phyloP scores from a whole-genome alignment of 2,113 vertebrate species.

The Rhinichthys klamathensis region DNA sequence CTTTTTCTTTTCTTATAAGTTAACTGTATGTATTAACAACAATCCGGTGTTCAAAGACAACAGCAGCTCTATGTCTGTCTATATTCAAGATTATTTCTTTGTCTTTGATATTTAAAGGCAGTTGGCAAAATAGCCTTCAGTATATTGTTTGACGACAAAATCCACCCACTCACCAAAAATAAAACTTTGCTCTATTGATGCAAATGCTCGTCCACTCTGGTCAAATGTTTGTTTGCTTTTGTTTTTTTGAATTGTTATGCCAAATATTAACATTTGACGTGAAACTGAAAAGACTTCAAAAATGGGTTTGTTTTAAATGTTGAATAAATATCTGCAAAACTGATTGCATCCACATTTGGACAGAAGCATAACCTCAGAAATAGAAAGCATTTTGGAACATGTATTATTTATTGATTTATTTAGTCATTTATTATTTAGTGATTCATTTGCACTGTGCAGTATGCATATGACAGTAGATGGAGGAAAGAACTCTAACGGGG shows the following conservation, averaged over 20 bases:
- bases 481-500: neutral
- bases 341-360: neutral
- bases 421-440: slow-evolving; percentile 16
- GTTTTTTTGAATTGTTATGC: neutral
- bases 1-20: no score
- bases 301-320: slow-evolving; percentile 5
- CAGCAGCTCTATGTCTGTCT: no score
- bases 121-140: no score
- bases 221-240: no score
- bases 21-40: no score
- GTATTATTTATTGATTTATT: slow-evolving; percentile 7
- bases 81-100: no score
- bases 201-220: neutral
- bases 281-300: neutral
- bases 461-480: neutral
- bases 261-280: neutral
- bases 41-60: no score
- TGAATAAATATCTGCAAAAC: neutral
- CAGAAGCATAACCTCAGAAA: neutral
- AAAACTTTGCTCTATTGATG: no score
- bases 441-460: neutral
- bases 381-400: neutral
- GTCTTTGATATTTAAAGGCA: no score
- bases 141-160: no score
- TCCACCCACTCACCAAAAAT: no score